phyloP scores from a whole-genome alignment of 2,888 invertebrate genomes.

The Cantharis rustica region DNA sequence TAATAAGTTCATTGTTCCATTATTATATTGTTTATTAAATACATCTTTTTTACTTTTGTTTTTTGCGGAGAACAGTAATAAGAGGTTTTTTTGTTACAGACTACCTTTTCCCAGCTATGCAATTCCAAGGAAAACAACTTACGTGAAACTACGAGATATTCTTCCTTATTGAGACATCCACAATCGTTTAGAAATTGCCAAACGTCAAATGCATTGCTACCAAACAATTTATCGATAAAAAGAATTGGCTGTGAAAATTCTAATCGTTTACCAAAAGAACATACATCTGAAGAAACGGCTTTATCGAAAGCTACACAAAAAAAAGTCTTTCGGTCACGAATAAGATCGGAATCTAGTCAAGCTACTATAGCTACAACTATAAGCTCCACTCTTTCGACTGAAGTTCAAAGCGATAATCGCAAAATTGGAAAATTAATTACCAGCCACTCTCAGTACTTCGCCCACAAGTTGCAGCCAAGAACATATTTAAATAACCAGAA shows the following conservation, averaged over 20 bases:
- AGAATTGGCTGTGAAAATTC: not conserved
- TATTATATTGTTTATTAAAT: no score
- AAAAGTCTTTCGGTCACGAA: slow-evolving; percentile 36
- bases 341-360: slow-evolving; percentile 48
- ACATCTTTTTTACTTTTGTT: no score
- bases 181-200: slow-evolving; percentile 33
- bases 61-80: not conserved
- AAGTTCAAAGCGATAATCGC: not conserved
- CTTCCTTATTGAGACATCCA: slow-evolving; percentile 36
- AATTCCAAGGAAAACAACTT: slow-evolving; percentile 41
- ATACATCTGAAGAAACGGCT: slow-evolving; percentile 6
- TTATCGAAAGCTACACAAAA: slow-evolving; percentile 1
- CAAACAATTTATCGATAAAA: not conserved
- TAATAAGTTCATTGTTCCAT: no score
- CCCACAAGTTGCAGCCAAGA: not conserved
- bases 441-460: not conserved
- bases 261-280: not conserved
- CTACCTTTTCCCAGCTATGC: slow-evolving; percentile 55
- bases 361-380: slow-evolving; percentile 47
- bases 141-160: slow-evolving; percentile 30
- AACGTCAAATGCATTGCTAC: not conserved
- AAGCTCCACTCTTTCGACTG: slow-evolving; percentile 36
- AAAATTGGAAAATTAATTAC: slow-evolving; percentile 34
- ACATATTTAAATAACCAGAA: slow-evolving; percentile 8
- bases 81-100: slow-evolving; percentile 46